Percentiles rank a stretch among this genome's conserved stretches.
Evolutionary conservation across 2,113 vertebrate genomes (phyloP).

Genomic region (Pardalotus punctatus): DNA sequence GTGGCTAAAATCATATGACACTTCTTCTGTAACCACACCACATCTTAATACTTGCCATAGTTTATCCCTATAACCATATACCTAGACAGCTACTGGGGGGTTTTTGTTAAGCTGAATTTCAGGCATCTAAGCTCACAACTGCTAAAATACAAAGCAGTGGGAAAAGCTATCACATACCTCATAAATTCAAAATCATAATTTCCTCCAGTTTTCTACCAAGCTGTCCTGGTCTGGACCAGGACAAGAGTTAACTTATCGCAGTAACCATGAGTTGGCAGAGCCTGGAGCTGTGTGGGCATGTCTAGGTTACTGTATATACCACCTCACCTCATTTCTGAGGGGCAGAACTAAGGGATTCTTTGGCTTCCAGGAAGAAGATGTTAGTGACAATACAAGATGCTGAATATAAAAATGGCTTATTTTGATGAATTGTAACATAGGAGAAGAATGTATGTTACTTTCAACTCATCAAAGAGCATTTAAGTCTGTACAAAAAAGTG

Average conservation of each 20-base stretch:
- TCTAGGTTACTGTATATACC: not conserved
- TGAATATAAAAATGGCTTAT: not conserved
- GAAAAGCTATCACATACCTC: not conserved
- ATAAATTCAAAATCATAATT: not conserved
- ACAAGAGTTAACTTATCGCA: not conserved
- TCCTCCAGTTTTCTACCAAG: not conserved
- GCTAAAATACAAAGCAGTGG: not conserved
- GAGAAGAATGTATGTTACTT: not conserved
- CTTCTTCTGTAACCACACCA: not conserved
- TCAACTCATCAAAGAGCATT: not conserved
- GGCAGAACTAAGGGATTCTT: not conserved
- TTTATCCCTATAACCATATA: not conserved
- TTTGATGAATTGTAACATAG: not conserved
- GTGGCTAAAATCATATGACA: too few species aligned
- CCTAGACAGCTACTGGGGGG: not conserved
- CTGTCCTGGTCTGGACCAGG: not conserved
- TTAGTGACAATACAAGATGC: not conserved
- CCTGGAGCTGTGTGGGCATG: not conserved
- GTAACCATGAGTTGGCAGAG: not conserved
- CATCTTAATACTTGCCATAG: not conserved
- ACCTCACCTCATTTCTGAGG: accelerated
- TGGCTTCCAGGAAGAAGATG: not conserved
- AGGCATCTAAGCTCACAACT: not conserved
- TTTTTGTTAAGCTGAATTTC: not conserved
- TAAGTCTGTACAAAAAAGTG: not conserved